Evolutionary conservation across 2,888 invertebrate species (phyloP).

Genomic region (Eupeodes latifasciatus): DNA sequence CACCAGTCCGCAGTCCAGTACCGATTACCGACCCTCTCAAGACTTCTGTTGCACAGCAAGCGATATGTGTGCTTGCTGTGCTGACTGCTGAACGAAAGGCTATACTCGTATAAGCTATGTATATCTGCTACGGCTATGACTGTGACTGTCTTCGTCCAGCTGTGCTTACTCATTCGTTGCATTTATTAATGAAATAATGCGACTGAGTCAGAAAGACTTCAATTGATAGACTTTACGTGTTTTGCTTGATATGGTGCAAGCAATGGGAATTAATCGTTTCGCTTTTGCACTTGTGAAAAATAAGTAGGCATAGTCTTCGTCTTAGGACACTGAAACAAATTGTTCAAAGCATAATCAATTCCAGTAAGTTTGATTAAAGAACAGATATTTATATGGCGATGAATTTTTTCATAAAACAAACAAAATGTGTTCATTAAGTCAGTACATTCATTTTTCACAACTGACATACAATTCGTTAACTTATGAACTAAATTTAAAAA

Average conservation of each 20-base stretch:
- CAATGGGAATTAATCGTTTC: conserved; percentile 35
- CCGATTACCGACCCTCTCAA: conserved; percentile 14
- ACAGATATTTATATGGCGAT: no score
- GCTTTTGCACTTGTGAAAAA: neutral
- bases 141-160: conserved; percentile 45
- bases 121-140: neutral
- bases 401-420: no score
- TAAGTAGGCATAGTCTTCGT: no score
- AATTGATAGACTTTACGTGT: conserved; percentile 68
- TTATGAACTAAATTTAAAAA: no score
- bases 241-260: conserved; percentile 51
- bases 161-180: conserved; percentile 67
- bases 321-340: no score
- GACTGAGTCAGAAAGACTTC: conserved; percentile 60
- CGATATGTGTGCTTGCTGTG: neutral
- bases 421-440: no score
- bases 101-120: neutral
- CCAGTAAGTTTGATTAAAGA: no score
- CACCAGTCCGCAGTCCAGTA: conserved; percentile 5
- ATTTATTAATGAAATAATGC: conserved; percentile 62
- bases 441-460: no score
- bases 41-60: conserved; percentile 9
- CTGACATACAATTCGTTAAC: no score
- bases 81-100: neutral
- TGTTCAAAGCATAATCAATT: neutral